Base-by-base conservation (phyloP, 2,797 vertebrate species). In the Rallus crepitans region DNA sequence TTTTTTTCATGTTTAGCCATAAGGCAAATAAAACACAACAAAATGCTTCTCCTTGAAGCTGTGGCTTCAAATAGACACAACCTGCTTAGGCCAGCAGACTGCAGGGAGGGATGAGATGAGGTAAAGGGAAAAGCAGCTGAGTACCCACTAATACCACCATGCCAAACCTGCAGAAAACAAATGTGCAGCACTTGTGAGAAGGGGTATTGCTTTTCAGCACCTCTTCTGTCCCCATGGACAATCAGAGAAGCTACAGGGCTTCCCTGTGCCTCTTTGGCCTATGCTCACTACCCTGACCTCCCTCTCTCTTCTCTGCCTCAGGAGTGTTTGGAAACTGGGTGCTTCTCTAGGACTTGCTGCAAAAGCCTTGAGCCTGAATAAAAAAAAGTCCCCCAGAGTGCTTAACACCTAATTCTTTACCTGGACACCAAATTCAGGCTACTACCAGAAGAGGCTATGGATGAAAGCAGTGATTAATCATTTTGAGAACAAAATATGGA, bases 61-160 rank as follows among this genome's bases (percentile, higher is more conserved):
- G 18, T 15, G 17, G 8, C 15, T 91, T 93, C 19, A 17, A 60
- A 8, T 1, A 63, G 13, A 2, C 18, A 40, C 5, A 53, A 72
- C 14, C 19, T 35, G 3, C 31, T 20, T 31, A 39, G 7, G 35
- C 28, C 1, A 11, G 16, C 23, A 71, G 33, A 4, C 3, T 25
- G 8, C 14, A 23, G 11, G 21, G 30, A 72, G 3, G 3, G 12
- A 27, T 35, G 30, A 50, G 37, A 23, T 0, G 3, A 68, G 4
- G 8, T 28, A 27, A 63, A 37, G 19, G 1, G 2, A 56, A 57
- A 87, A 73, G 7, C 11, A 42, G 7, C 1, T 0, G 0, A 35
- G 27, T 27, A 18, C 10, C 20, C 6, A 5, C 6, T 55, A 45
- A 60, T 37, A 37, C 7, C 12, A 9, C 7, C 8, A 15, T 14